Conservation (phyloP, 2,888 invertebrate genomes). For the Drosophila mulleri region DNA sequence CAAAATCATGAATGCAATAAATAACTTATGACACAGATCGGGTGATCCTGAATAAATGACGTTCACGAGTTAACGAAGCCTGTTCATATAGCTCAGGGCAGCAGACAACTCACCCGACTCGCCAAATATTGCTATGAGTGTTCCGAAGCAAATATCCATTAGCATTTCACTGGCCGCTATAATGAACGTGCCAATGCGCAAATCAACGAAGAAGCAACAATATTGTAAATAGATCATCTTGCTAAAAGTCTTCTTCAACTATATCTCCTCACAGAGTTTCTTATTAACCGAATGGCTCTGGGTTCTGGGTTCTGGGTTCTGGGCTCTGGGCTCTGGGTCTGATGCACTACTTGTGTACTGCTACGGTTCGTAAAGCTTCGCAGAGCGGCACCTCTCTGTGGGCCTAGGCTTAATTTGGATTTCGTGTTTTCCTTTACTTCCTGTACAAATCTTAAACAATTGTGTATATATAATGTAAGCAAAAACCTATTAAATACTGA, state of each 20-base stretch:
- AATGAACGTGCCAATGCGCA: constrained; percentile 57
- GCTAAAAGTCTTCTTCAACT: background rate
- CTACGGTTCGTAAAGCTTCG: background rate
- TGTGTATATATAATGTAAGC: constrained; percentile 11
- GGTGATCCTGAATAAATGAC: constrained; percentile 50
- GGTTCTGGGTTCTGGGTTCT: background rate
- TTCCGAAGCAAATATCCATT: constrained; percentile 39
- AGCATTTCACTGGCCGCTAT: constrained; percentile 45
- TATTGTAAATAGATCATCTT: constrained; percentile 66
- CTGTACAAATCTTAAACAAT: constrained; percentile 3
- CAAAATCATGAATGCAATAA: constrained; percentile 47
- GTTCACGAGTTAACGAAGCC: background rate
- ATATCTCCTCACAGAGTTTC: background rate
- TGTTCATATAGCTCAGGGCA: background rate
- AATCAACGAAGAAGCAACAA: constrained; percentile 59
- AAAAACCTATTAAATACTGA: constrained; percentile 24
- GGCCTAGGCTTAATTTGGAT: constrained; percentile 10
- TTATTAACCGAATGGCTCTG: too few species aligned
- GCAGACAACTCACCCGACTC: constrained; percentile 55
- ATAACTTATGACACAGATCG: constrained; percentile 57
- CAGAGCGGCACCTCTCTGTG: background rate
- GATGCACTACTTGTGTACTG: background rate
- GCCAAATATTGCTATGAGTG: constrained; percentile 48
- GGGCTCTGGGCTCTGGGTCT: too few species aligned
- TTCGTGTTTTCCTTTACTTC: background rate